phyloP scores from a whole-genome alignment of 2,113 vertebrate species.

The Rallus limicola region DNA sequence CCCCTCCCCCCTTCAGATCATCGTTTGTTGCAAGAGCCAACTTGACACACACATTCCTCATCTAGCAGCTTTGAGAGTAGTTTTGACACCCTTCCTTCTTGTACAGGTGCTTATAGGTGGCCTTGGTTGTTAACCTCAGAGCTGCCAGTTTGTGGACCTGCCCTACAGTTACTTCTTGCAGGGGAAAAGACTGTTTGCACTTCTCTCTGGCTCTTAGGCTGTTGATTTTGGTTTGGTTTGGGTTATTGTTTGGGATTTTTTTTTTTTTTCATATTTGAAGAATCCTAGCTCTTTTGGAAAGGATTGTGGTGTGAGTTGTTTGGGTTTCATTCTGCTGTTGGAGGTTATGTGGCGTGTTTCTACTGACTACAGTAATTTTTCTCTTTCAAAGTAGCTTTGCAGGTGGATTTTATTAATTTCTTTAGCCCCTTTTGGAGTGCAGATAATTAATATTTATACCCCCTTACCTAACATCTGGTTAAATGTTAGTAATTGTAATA shows the following conservation, averaged over 20 bases:
- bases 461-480: background rate
- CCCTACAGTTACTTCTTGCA: background rate
- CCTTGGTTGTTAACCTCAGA: background rate
- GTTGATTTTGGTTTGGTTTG: background rate
- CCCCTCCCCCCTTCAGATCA: background rate
- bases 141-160: background rate
- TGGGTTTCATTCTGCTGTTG: background rate
- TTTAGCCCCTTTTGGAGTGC: background rate
- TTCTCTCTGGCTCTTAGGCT: background rate
- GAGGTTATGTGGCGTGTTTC: background rate
- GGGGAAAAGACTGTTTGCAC: background rate
- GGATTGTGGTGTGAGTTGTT: background rate
- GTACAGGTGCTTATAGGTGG: background rate
- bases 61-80: background rate
- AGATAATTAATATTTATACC: background rate
- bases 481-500: background rate
- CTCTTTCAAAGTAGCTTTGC: background rate
- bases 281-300: background rate
- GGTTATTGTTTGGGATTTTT: too few relatives aligned
- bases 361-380: background rate
- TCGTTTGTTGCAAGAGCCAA: background rate
- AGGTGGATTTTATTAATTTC: background rate
- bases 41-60: background rate
- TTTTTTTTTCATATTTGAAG: background rate
- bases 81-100: background rate